Percentiles rank a stretch among this genome's conserved stretches.
phyloP scores from a whole-genome alignment of 2,888 invertebrate species.

The Apomyelois bistriatella region DNA sequence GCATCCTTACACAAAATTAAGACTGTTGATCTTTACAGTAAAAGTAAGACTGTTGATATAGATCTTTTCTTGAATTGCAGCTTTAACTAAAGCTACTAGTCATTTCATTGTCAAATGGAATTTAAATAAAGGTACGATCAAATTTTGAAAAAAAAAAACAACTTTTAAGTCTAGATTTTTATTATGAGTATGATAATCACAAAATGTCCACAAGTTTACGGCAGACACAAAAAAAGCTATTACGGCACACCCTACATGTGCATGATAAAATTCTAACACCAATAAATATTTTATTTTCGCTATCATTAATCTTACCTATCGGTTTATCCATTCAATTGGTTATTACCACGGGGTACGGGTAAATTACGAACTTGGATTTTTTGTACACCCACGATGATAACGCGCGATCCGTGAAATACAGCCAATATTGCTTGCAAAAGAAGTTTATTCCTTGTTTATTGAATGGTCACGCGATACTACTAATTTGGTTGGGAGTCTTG shows the following conservation, averaged over 20 bases:
- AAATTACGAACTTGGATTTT: constrained; percentile 43
- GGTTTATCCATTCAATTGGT: constrained; percentile 50
- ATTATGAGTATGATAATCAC: background rate
- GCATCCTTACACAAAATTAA: too few relatives aligned
- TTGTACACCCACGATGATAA: constrained; percentile 31
- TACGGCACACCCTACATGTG: constrained; percentile 4
- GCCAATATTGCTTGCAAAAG: constrained; percentile 22
- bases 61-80: too few relatives aligned
- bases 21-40: too few relatives aligned
- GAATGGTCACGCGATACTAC: constrained; percentile 26
- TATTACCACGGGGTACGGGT: constrained; percentile 39
- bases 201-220: background rate
- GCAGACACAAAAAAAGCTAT: background rate
- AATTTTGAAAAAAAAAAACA: background rate
- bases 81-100: too few relatives aligned
- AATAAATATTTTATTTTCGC: constrained; percentile 43
- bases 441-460: constrained; percentile 35
- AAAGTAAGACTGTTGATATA: too few relatives aligned
- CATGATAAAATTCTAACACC: constrained; percentile 32
- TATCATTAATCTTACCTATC: constrained; percentile 56
- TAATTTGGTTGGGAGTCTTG: background rate
- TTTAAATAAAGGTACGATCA: too few relatives aligned
- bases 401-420: constrained; percentile 29
- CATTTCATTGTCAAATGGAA: too few relatives aligned
- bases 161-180: background rate